Evolutionary conservation across 2,888 invertebrate species (phyloP).

Genomic region (Tolmerus cingulatus): DNA sequence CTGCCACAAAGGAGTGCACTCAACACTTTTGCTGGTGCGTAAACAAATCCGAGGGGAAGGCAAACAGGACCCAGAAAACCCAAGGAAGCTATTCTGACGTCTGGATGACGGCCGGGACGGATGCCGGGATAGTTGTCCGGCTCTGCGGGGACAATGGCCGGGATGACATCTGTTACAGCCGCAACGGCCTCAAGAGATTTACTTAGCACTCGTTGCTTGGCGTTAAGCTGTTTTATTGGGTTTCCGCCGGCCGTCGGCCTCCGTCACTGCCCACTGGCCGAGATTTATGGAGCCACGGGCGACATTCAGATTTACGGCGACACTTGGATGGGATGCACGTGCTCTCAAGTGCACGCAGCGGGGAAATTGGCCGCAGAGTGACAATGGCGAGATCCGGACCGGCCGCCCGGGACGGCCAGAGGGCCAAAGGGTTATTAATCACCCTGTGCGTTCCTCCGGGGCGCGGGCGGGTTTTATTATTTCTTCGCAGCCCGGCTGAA

Average conservation of each 20-base stretch:
- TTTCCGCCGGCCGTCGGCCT: not conserved
- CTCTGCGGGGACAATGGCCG: slow-evolving; percentile 6
- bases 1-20: not conserved
- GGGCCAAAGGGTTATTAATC: slow-evolving; percentile 16
- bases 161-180: slow-evolving; percentile 18
- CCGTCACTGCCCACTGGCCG: not conserved
- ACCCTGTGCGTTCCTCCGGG: not conserved
- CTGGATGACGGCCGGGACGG: not conserved
- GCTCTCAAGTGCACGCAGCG: not conserved
- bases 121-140: not conserved
- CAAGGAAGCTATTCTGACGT: not conserved
- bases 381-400: not conserved
- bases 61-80: not conserved
- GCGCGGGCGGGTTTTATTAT: not conserved
- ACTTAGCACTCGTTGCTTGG: slow-evolving; percentile 20
- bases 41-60: slow-evolving; percentile 13
- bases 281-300: slow-evolving; percentile 12
- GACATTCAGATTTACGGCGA: slow-evolving; percentile 28
- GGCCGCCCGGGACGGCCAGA: not conserved
- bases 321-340: slow-evolving; percentile 28
- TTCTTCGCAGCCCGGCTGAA: not conserved
- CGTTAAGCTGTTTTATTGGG: slow-evolving; percentile 14
- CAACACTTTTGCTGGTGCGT: slow-evolving; percentile 4
- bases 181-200: not conserved
- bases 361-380: slow-evolving; percentile 21